Evolutionary conservation across 2,113 vertebrate genomes (phyloP).

Genomic region (Saccopteryx bilineata): DNA sequence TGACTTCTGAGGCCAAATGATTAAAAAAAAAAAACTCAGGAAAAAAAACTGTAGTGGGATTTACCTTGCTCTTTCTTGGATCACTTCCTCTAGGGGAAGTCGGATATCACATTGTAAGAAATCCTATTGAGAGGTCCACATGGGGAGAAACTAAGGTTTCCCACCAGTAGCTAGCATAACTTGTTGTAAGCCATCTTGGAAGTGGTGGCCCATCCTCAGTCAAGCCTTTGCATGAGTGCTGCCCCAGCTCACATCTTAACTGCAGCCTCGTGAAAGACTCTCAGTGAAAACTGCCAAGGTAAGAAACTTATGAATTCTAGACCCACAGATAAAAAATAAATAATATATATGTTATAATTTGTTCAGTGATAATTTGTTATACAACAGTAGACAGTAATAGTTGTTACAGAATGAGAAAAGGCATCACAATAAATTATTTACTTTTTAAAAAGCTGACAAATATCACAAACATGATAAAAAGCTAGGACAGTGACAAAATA

Average conservation of each 20-base stretch:
- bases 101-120: constrained; percentile 6
- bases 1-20: constrained; percentile 9
- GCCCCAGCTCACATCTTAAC: neutral
- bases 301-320: constrained; percentile 43
- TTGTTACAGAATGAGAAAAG: neutral
- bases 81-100: constrained; percentile 2
- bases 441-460: constrained; percentile 1
- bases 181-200: neutral
- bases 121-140: neutral
- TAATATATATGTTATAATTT: neutral
- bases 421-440: neutral
- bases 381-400: neutral
- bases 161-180: neutral
- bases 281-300: neutral
- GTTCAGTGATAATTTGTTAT: constrained; percentile 13
- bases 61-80: constrained; percentile 26
- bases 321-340: neutral
- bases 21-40: neutral
- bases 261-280: neutral
- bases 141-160: neutral
- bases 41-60: neutral
- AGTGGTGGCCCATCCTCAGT: neutral
- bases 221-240: neutral
- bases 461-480: constrained; percentile 13
- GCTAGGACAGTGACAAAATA: neutral